phyloP scores from a whole-genome alignment of 2,888 invertebrate species.

The Eupithecia subumbrata region DNA sequence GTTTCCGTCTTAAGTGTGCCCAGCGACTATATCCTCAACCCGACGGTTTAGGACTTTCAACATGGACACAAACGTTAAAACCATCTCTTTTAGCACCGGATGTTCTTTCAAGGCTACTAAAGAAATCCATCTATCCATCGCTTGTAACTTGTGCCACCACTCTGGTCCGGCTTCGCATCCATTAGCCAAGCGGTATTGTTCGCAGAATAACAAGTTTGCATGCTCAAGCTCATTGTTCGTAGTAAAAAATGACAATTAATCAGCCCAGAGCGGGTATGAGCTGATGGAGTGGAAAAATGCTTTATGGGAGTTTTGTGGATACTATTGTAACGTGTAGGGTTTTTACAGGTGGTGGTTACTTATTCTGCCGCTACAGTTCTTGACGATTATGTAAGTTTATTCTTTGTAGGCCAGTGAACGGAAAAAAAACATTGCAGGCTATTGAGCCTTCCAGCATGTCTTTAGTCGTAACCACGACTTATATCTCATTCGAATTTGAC shows the following conservation, averaged over 20 bases:
- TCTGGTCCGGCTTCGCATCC: conserved; percentile 62
- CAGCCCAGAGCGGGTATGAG: conserved; percentile 43
- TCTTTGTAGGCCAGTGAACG: not conserved
- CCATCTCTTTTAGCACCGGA: too few species aligned
- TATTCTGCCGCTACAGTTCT: not conserved
- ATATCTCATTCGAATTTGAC: too few species aligned
- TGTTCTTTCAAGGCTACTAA: not conserved
- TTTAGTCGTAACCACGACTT: too few species aligned
- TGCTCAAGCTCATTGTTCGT: conserved; percentile 64
- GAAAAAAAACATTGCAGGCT: not conserved
- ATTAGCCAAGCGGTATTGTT: conserved; percentile 71
- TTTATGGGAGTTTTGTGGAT: not conserved
- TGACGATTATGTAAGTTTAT: not conserved
- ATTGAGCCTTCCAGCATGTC: not conserved
- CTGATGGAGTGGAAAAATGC: conserved; percentile 42
- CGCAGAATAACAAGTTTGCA: conserved; percentile 70
- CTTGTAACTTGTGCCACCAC: conserved; percentile 35
- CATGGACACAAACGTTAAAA: too few species aligned
- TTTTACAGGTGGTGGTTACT: not conserved
- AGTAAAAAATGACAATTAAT: conserved; percentile 65
- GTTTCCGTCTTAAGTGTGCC: too few species aligned
- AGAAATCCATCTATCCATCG: not conserved
- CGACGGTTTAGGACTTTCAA: too few species aligned
- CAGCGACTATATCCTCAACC: too few species aligned
- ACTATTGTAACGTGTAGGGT: not conserved